Base-by-base conservation (phyloP, 2,113 vertebrate species). In the Delphinapterus leucas region DNA sequence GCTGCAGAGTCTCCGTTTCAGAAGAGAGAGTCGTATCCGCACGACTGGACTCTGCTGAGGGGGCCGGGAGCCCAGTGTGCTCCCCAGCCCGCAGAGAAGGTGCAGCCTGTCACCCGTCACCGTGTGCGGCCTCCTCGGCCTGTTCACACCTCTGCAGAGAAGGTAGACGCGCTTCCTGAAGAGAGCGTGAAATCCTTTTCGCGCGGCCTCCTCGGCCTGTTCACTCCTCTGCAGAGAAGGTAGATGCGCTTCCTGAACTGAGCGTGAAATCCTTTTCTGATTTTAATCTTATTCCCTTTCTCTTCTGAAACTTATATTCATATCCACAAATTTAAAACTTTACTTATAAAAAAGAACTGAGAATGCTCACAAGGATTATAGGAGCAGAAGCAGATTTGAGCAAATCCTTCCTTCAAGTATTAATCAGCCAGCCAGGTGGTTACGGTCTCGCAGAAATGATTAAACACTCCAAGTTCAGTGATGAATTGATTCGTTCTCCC, bases 1-100 rank as follows among this genome's bases (percentile, higher is more conserved):
- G 10, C 33, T 63, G 21, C 58, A 36, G 23, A 44, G 4, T 7
- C 23, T 33, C 6, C 33, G 0, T n/a, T 25, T 18, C 14, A 0
- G 61, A 28, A 91, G 44, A 36, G 36, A 91, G 33, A 49, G 60
- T 9, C 13, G 0, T 9, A 21, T 31, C 25, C 15, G 1, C 41
- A 12, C 1, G 8, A 2, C 12, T 14, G 36, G 33, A 36, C 58
- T n/a, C 36, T 33, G 60, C 28, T 20, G 6, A 8, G 47, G 31
- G 3, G 49, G 0, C 47, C 0, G 0, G 41, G 25, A 14, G 68
- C 47, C 41, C 20, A 28, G 41, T 14, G 28, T 53, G 44, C 8
- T 44, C 2, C 23, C 1, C 26, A 10, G 53, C 15, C 53, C 79
- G 2, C 0, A 1, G 79, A 31, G 74, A 28, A 53, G 74, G 47